phyloP scores from a whole-genome alignment of 1,140 invertebrate species.

The Argopecten irradians region DNA sequence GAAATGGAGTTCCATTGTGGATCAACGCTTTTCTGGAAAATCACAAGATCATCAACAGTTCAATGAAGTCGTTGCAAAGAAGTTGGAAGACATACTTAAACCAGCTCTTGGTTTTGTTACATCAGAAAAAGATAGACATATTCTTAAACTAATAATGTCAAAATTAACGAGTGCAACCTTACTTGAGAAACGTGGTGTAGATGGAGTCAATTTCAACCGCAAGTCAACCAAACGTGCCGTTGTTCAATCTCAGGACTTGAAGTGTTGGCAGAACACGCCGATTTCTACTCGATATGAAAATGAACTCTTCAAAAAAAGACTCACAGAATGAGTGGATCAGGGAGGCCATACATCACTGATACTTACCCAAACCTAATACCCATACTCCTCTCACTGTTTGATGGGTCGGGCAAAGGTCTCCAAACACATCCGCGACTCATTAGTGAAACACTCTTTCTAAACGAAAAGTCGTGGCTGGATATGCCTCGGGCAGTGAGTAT shows the following conservation, averaged over 20 bases:
- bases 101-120: too few relatives aligned
- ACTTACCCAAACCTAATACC: not conserved
- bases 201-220: too few relatives aligned
- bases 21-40: not conserved
- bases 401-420: not conserved
- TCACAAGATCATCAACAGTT: too few relatives aligned
- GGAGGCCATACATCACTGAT: not conserved
- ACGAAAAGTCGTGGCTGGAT: slow-evolving; percentile 19
- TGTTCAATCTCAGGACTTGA: not conserved
- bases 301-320: not conserved
- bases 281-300: not conserved
- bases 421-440: not conserved
- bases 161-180: too few relatives aligned
- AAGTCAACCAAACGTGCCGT: not conserved
- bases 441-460: not conserved
- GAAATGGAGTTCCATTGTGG: not conserved
- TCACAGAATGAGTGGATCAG: not conserved
- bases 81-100: too few relatives aligned
- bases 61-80: not conserved
- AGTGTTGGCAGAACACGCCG: not conserved
- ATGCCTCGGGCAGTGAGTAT: slow-evolving; percentile 9
- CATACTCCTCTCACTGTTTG: not conserved
- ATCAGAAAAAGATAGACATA: too few relatives aligned
- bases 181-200: too few relatives aligned
- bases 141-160: too few relatives aligned